Conservation (phyloP, 2,113 vertebrate species). For the Merops nubicus region DNA sequence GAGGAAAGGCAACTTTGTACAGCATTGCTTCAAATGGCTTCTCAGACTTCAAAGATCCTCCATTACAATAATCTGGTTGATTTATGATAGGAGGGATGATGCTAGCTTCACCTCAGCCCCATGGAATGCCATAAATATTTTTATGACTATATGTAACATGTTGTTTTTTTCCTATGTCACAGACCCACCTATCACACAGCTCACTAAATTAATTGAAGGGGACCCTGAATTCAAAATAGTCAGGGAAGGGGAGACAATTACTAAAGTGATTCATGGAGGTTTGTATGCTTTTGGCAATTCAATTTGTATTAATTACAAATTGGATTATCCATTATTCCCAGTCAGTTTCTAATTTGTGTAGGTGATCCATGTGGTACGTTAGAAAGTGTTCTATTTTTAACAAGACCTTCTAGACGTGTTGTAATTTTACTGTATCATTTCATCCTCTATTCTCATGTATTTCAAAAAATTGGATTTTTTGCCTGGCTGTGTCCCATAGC, state of each 20-base stretch:
- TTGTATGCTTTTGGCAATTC: constrained; percentile 27
- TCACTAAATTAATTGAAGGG: constrained; percentile 79
- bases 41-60: neutral
- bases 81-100: neutral
- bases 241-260: constrained; percentile 78
- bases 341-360: neutral
- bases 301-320: neutral
- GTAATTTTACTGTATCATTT: neutral
- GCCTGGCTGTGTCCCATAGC: neutral
- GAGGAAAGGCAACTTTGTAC: neutral
- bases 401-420: neutral
- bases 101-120: neutral
- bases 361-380: neutral
- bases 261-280: constrained; percentile 81
- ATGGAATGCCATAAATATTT: neutral
- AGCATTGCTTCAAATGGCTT: neutral
- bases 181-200: constrained; percentile 75
- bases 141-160: neutral
- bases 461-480: rapidly evolving
- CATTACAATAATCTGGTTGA: neutral
- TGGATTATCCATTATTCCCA: neutral
- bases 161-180: constrained; percentile 45
- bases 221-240: constrained; percentile 78
- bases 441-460: neutral
- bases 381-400: neutral